Base-by-base conservation (phyloP, 2,797 vertebrate species). In the Cichlasoma orientale region DNA sequence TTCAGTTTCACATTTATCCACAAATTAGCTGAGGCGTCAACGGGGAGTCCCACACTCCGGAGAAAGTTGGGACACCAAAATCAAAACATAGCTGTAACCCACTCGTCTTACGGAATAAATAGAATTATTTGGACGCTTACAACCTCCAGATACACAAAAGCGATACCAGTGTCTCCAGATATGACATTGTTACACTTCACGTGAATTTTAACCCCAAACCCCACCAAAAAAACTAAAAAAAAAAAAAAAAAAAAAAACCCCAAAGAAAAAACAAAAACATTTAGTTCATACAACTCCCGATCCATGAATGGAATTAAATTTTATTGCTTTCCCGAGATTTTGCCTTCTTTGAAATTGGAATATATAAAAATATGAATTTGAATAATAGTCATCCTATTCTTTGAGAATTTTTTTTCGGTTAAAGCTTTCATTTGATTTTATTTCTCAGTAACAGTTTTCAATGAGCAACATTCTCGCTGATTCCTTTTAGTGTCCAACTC, bases 1-100 rank as follows among this genome's bases (percentile, higher is more conserved):
- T 47, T 61, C 47, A 13, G 36, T 63, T 36, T 74, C 19, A 71
- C 16, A 58, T 61, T 57, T 61, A 47, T 38, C 63, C 75, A 59
- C 23, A 74, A 4, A 50, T 47, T 19, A 68, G 27, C 63, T 29
- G 63, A 68, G 41, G 23, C 6, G 2, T 50, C 27, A 29, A 11
- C n/a, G 63, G 27, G 41, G 63, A 68, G 23, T 68, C 63, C 10
- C 14, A 72, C 59, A n/a, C 18, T 57, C 33, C 7, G 54, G 80
- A 72, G 52, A 87, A 79, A 78, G 69, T 72, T 69, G 52, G 36
- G 52, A 41, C 66, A 72, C 52, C 33, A 52, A n/a, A 69, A 63
- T 27, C 63, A 41, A 68, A n/a, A 72, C 56, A 9, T 53, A 61
- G 69, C 38, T 78, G 66, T 68, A 25, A 82, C 76, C 57, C 72